Evolutionary conservation across 2,113 vertebrate species (phyloP).

Genomic region (Hucho hucho): DNA sequence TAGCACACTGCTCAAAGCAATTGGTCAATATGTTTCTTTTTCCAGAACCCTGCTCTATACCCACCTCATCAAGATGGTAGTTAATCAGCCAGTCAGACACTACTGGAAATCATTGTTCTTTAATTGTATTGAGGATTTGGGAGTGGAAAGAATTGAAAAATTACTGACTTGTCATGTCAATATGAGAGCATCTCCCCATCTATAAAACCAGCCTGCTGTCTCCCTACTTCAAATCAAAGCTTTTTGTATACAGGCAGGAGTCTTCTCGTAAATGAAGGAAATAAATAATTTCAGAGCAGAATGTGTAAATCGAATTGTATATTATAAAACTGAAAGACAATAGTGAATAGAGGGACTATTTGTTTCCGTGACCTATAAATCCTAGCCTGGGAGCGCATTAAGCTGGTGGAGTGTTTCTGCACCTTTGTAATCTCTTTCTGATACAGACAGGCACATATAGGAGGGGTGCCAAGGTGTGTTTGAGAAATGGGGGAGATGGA

Average conservation of each 20-base stretch:
- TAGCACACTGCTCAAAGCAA: conserved; percentile 37
- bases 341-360: conserved; percentile 55
- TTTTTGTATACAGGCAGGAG: conserved; percentile 49
- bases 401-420: conserved; percentile 59
- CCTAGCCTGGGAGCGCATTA: conserved; percentile 60
- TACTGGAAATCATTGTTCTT: conserved; percentile 63
- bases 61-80: conserved; percentile 50
- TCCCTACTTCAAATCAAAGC: conserved; percentile 36
- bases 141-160: conserved; percentile 53
- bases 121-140: conserved; percentile 62
- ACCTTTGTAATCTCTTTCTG: conserved; percentile 71
- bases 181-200: conserved; percentile 40
- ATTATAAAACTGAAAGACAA: conserved; percentile 52
- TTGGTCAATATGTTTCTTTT: conserved; percentile 48
- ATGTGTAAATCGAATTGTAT: conserved; percentile 60
- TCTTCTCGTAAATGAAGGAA: conserved; percentile 59
- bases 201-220: conserved; percentile 12
- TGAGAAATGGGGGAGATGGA: conserved; percentile 36
- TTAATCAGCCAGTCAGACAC: conserved; percentile 58
- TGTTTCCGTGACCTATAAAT: conserved; percentile 51
- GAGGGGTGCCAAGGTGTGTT: conserved; percentile 55
- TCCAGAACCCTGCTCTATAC: conserved; percentile 27
- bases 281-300: conserved; percentile 60
- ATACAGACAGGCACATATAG: conserved; percentile 46
- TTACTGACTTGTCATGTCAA: conserved; percentile 57